phyloP scores from a whole-genome alignment of 1,140 invertebrate species.

The Drosophila gunungcola region DNA sequence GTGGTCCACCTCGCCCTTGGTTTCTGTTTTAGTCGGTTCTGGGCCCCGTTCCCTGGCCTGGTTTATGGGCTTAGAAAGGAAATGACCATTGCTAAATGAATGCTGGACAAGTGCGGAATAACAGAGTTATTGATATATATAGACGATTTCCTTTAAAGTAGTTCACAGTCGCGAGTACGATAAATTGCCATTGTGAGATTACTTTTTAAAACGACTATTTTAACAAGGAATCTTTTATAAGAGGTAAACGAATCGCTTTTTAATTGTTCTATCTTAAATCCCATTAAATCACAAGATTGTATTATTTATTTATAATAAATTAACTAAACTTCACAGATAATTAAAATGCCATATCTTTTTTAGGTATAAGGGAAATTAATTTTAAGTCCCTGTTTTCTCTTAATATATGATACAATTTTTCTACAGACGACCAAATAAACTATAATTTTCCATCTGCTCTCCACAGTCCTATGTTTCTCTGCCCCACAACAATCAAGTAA shows the following conservation, averaged over 20 bases:
- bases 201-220: too few relatives aligned
- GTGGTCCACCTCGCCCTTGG: constrained; percentile 48
- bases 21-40: background rate
- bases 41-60: constrained; percentile 27
- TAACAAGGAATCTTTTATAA: too few relatives aligned
- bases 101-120: constrained; percentile 10
- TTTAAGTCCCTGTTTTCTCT: too few relatives aligned
- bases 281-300: too few relatives aligned
- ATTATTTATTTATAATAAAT: too few relatives aligned
- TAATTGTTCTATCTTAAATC: too few relatives aligned
- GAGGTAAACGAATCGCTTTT: too few relatives aligned
- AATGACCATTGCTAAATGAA: constrained; percentile 69
- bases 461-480: constrained; percentile 4
- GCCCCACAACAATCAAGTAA: constrained; percentile 64
- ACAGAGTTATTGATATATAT: constrained; percentile 38
- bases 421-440: too few relatives aligned
- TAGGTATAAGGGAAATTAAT: too few relatives aligned
- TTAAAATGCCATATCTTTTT: background rate
- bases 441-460: background rate
- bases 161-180: background rate
- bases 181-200: too few relatives aligned
- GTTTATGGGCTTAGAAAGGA: constrained; percentile 67
- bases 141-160: constrained; percentile 23
- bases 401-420: too few relatives aligned
- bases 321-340: too few relatives aligned